These are phyloP conservation scores for Diabrotica balteata DNA, from an alignment of 2,888 invertebrate species.

Conservation along the genomic window DNA sequence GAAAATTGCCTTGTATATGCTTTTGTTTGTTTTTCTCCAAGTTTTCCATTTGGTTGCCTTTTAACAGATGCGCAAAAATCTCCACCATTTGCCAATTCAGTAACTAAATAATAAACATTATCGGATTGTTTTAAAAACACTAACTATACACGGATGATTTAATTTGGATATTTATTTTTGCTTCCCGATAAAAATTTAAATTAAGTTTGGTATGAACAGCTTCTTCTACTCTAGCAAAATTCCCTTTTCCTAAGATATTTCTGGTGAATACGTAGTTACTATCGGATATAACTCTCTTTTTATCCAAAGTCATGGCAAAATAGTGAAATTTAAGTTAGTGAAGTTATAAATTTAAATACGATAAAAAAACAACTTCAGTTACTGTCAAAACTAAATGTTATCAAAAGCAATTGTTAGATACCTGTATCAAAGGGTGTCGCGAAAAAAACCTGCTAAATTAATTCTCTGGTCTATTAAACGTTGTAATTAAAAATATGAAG, in stretches of 20 bases:
- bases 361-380: slow-evolving; percentile 7
- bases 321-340: slow-evolving; percentile 3
- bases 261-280: slow-evolving; percentile 78
- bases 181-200: slow-evolving; percentile 75
- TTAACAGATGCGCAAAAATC: slow-evolving; percentile 73
- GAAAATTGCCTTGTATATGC: slow-evolving; percentile 70
- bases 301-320: slow-evolving; percentile 20
- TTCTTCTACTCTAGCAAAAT: slow-evolving; percentile 78
- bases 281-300: slow-evolving; percentile 64
- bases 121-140: slow-evolving; percentile 74
- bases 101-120: slow-evolving; percentile 75
- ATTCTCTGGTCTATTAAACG: no score
- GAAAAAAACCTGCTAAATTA: no score
- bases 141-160: slow-evolving; percentile 75
- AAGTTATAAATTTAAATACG: background rate
- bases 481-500: no score
- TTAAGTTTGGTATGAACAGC: slow-evolving; percentile 73
- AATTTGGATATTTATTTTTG: slow-evolving; percentile 73
- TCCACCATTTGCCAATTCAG: slow-evolving; percentile 76
- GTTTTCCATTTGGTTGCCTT: slow-evolving; percentile 64
- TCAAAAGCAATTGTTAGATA: no score
- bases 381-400: slow-evolving; percentile 14
- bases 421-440: no score
- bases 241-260: slow-evolving; percentile 75
- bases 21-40: slow-evolving; percentile 66